Base-by-base conservation (phyloP, 30 jellyfish, hydroid and myxozoan species). In the Mastigias papua region DNA sequence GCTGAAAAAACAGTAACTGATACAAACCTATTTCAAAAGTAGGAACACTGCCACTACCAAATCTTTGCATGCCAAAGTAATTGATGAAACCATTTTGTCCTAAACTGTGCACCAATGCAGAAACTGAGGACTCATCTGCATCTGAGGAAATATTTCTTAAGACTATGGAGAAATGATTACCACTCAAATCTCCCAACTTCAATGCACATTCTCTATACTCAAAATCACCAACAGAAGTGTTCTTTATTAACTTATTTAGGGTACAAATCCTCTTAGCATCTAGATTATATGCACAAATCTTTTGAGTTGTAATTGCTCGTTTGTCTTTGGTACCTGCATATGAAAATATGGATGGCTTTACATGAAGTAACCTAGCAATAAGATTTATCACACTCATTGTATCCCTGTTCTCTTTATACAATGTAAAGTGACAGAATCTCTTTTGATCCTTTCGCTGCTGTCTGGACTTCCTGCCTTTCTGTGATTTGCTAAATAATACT, bases 311-410 rank as follows among this genome's bases (percentile, higher is more conserved):
- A 33, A 93, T 85, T 1, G 99, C 99, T 48, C 98, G 57, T 60
- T 89, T 85, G 68, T 96, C 99, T 78, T 96, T 96, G 21, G 98
- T 96, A 22, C 99, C 99, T 35, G 98, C 98, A 92, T 91, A 96
- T 10, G 98, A 58, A 78, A 96, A 87, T 11, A 49, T 15, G 15
- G 77, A 34, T 46, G 97, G 62, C 33, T 82, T 88, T 17, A 86
- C 85, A 67, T 82, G 94, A 42, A 96, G 90, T 30, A 74, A 51
- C 64, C 88, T 73, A 17, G 98, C 91, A 46, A 96, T 77, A 28
- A 81, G 67, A 48, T 67, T 88, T 16, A 96, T 79, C 6, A 98
- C 97, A 72, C 88, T 91, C 96, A 91, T 96, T 7, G 99, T 96
- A 60, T 92, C 97, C 66, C 77, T 78, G 91, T 96, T 96, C 35